phyloP scores from a whole-genome alignment of 1,140 invertebrate genomes.

The Bombus picipes region DNA sequence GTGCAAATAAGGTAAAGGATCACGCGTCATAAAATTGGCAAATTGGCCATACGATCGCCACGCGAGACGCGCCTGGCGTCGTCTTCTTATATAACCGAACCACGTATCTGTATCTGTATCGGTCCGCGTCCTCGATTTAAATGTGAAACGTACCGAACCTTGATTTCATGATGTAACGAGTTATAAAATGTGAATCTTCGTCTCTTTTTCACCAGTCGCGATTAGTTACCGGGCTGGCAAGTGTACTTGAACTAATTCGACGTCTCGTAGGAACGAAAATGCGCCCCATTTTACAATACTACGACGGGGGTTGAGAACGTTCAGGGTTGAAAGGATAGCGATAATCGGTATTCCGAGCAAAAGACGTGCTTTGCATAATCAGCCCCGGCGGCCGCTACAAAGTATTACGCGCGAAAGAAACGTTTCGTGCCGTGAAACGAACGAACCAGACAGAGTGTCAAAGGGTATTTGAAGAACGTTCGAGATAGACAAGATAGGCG shows the following conservation, averaged over 20 bases:
- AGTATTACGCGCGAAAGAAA: slow-evolving; percentile 15
- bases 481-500: slow-evolving; percentile 32
- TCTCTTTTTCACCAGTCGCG: not conserved
- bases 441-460: not conserved
- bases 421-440: slow-evolving; percentile 29
- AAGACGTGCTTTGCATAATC: slow-evolving; percentile 29
- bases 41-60: slow-evolving; percentile 72
- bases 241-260: not conserved
- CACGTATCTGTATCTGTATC: not conserved
- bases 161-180: not conserved
- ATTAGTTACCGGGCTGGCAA: not conserved
- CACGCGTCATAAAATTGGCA: slow-evolving; percentile 66
- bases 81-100: slow-evolving; percentile 38
- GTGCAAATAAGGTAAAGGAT: slow-evolving; percentile 27
- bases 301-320: not conserved
- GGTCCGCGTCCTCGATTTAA: not conserved
- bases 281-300: not conserved
- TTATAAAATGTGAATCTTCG: not conserved
- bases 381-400: slow-evolving; percentile 6
- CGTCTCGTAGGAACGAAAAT: not conserved
- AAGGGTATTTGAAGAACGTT: slow-evolving; percentile 39
- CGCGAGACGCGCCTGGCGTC: slow-evolving; percentile 38
- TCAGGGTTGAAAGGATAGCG: not conserved
- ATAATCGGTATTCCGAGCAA: slow-evolving; percentile 38
- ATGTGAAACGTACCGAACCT: not conserved